Conservation (phyloP, 2,113 vertebrate species). For the Sigmodon hispidus region DNA sequence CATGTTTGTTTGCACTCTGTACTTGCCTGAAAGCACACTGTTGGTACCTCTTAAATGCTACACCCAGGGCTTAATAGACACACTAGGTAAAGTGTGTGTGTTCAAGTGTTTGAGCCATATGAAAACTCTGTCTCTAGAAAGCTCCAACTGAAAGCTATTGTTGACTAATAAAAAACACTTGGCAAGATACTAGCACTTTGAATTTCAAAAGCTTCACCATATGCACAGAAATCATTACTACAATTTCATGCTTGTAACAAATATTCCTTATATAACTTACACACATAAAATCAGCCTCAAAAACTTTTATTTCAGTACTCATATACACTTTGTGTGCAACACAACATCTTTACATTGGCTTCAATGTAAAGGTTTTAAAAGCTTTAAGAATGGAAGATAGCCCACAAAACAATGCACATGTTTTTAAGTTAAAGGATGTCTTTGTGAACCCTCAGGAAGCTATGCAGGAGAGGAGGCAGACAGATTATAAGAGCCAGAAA, state of each 20-base stretch:
- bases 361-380: conserved; percentile 42
- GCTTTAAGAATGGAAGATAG: conserved; percentile 45
- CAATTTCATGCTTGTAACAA: conserved; percentile 68
- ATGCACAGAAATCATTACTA: conserved; percentile 60
- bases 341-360: conserved; percentile 67
- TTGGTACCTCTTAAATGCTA: neutral
- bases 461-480: neutral
- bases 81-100: neutral
- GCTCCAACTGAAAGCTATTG: neutral
- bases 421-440: conserved; percentile 24
- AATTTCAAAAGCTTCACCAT: conserved; percentile 48
- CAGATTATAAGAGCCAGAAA: neutral
- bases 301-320: conserved; percentile 68
- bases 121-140: conserved; percentile 9
- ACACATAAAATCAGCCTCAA: conserved; percentile 71
- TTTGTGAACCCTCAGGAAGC: too few relatives aligned
- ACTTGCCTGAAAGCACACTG: neutral
- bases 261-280: conserved; percentile 65
- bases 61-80: neutral
- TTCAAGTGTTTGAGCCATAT: neutral
- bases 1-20: neutral
- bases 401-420: conserved; percentile 26
- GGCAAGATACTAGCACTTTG: conserved; percentile 9
- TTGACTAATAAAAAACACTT: conserved; percentile 41
- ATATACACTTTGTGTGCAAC: conserved; percentile 74